Conservation (phyloP, 2,888 invertebrate genomes). For the Acrocera orbiculus region DNA sequence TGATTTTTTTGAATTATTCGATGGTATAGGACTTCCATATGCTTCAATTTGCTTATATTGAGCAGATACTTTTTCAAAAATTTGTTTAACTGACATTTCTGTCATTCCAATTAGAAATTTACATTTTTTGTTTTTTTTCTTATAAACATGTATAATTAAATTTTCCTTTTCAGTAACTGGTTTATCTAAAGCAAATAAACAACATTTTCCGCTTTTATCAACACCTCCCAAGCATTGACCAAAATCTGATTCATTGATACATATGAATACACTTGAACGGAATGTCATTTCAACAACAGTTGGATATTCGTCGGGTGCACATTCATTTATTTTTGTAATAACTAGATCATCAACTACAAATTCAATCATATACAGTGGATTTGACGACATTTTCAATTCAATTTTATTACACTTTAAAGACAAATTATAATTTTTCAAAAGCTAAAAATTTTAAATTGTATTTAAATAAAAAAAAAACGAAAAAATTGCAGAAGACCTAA, state of each 20-base stretch:
- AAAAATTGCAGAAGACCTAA: too few species aligned
- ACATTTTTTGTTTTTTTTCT: slow-evolving; percentile 26
- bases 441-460: too few species aligned
- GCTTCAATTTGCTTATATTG: slow-evolving; percentile 21
- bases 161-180: slow-evolving; percentile 22
- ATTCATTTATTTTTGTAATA: slow-evolving; percentile 24
- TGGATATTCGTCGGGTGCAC: slow-evolving; percentile 30
- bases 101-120: slow-evolving; percentile 26
- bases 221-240: slow-evolving; percentile 11
- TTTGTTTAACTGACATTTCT: slow-evolving; percentile 20
- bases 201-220: slow-evolving; percentile 23
- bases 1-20: too few species aligned
- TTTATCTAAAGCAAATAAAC: slow-evolving; percentile 23
- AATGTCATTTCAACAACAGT: slow-evolving; percentile 27
- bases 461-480: too few species aligned
- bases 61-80: slow-evolving; percentile 24
- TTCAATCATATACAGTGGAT: slow-evolving; percentile 27
- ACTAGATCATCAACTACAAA: slow-evolving; percentile 27
- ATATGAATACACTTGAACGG: slow-evolving; percentile 24
- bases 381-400: slow-evolving; percentile 17
- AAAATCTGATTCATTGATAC: slow-evolving; percentile 25
- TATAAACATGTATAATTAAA: slow-evolving; percentile 22
- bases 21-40: too few species aligned
- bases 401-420: too few species aligned
- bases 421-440: too few species aligned